A percentile compares a stretch with the other conserved stretches of the same genome.
Evolutionary conservation across 2,113 vertebrate genomes (phyloP).

Genomic region (Gavia stellata): DNA sequence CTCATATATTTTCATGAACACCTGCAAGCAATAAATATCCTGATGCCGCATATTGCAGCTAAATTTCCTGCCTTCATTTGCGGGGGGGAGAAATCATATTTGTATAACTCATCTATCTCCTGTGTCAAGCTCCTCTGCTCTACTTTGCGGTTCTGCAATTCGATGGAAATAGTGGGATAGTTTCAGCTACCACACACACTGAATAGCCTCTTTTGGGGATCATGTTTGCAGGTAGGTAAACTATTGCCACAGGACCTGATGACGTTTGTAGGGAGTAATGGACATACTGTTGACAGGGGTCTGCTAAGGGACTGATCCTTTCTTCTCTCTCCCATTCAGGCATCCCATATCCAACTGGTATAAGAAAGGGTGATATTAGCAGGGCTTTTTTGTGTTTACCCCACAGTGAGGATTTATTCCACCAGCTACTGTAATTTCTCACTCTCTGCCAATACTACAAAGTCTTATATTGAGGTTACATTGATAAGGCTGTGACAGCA

Average conservation of each 20-base stretch:
- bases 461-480: not conserved
- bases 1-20: constrained; percentile 65
- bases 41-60: not conserved
- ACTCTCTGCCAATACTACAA: not conserved
- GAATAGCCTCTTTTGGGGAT: not conserved
- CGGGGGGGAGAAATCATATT: constrained; percentile 24
- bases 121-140: constrained; percentile 18
- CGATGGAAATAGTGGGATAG: not conserved
- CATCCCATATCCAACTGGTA: not conserved
- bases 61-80: constrained; percentile 52
- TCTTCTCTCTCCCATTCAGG: not conserved
- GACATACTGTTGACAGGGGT: not conserved
- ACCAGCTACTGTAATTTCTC: not conserved
- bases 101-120: constrained; percentile 27
- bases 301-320: not conserved
- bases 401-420: not conserved
- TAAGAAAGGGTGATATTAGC: not conserved
- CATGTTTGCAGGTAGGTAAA: not conserved
- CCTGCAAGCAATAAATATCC: constrained; percentile 62
- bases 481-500: not conserved
- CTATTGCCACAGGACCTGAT: not conserved
- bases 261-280: not conserved
- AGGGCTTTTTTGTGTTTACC: not conserved
- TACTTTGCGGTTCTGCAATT: not conserved
- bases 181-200: not conserved